phyloP scores from a whole-genome alignment of 2,113 vertebrate species.

The Oryzias woworae region DNA sequence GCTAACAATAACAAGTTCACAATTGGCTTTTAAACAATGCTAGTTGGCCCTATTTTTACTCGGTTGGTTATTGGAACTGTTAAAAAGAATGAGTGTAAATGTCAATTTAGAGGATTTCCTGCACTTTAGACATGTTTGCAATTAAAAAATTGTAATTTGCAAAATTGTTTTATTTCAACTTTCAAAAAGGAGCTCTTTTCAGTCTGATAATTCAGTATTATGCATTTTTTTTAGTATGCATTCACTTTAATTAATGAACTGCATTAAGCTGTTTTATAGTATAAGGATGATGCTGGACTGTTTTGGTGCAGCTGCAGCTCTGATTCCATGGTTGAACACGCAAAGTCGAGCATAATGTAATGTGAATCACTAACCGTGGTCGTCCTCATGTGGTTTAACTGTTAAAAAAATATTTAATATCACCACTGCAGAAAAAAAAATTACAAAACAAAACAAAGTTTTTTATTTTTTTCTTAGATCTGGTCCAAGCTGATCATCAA shows the following conservation, averaged over 20 bases:
- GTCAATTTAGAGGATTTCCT: constrained; percentile 15
- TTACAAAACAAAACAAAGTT: too few relatives aligned
- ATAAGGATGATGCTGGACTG: constrained; percentile 2
- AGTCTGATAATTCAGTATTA: not conserved
- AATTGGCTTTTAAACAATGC: constrained; percentile 54
- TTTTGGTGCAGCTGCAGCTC: constrained; percentile 1
- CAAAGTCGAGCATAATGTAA: constrained; percentile 12
- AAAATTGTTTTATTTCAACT: too few relatives aligned
- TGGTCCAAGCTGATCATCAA: too few relatives aligned
- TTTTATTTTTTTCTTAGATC: too few relatives aligned
- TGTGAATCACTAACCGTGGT: constrained; percentile 6
- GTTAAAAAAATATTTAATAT: too few relatives aligned
- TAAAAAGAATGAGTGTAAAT: constrained; percentile 17
- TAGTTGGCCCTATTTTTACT: constrained; percentile 36
- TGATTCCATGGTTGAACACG: constrained; percentile 25
- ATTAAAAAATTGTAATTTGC: constrained; percentile 1
- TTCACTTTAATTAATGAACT: not conserved
- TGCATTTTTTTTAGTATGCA: not conserved
- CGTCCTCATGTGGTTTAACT: constrained; percentile 4
- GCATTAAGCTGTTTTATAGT: constrained; percentile 25
- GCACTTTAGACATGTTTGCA: too few relatives aligned
- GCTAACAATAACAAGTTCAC: constrained; percentile 59
- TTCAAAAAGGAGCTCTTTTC: too few relatives aligned
- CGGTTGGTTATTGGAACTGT: constrained; percentile 28
- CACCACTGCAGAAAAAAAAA: too few relatives aligned